Percentiles rank a stretch among this genome's conserved stretches.
Conservation (phyloP, 2,113 vertebrate species). For the Hemiscyllium ocellatum region DNA sequence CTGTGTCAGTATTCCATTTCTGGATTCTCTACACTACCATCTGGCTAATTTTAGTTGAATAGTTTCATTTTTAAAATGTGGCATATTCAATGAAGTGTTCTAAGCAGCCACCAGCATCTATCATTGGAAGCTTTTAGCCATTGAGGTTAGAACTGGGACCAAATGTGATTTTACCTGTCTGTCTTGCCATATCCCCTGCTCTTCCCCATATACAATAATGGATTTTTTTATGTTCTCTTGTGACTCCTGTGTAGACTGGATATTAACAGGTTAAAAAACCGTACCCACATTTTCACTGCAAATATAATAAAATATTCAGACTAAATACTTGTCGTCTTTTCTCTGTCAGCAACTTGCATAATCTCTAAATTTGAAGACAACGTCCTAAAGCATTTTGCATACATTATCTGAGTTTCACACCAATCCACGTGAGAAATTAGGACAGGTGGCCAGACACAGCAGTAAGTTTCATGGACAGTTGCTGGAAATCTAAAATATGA, state of each 20-base stretch:
- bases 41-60: not conserved
- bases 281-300: constrained; percentile 16
- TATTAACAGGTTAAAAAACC: constrained; percentile 15
- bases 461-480: not conserved
- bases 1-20: not conserved
- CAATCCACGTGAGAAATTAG: not conserved
- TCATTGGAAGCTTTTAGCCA: constrained; percentile 17
- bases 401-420: not conserved
- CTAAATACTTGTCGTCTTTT: not conserved
- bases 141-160: constrained; percentile 34
- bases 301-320: constrained; percentile 26
- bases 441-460: not conserved
- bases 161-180: constrained; percentile 35
- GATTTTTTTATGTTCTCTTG: constrained; percentile 26
- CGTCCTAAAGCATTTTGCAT: not conserved
- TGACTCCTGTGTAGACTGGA: constrained; percentile 36
- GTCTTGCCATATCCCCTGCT: not conserved
- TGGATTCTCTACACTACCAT: not conserved
- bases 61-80: not conserved
- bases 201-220: constrained; percentile 15
- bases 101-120: not conserved
- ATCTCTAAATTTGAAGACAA: not conserved
- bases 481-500: not conserved
- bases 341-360: not conserved
- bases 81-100: not conserved